Evolutionary conservation across 2,113 vertebrate genomes (phyloP).

Genomic region (Phalacrocorax aristotelis): DNA sequence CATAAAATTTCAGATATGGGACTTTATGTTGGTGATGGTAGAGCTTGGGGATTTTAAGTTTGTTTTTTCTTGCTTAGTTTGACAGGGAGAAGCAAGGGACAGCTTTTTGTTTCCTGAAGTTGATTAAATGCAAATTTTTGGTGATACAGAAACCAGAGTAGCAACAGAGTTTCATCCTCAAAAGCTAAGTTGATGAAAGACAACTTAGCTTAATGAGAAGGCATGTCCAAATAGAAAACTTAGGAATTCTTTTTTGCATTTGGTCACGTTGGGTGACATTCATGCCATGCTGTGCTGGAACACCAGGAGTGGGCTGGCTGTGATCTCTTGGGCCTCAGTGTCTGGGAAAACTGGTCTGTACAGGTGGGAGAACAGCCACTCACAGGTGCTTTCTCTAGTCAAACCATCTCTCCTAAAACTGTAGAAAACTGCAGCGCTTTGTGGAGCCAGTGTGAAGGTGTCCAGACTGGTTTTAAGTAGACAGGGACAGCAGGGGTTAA

Average conservation of each 20-base stretch:
- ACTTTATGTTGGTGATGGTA: background rate
- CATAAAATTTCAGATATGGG: background rate
- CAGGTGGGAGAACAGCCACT: background rate
- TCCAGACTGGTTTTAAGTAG: background rate
- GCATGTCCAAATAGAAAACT: background rate
- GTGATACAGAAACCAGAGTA: background rate
- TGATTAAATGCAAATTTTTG: background rate
- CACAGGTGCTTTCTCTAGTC: background rate
- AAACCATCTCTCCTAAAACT: background rate
- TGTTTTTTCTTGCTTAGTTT: background rate
- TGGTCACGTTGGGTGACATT: background rate
- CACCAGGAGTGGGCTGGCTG: rapidly evolving
- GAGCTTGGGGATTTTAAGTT: background rate
- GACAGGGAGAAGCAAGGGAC: background rate
- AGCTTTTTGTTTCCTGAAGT: background rate
- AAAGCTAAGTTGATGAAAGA: background rate
- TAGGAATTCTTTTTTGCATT: background rate
- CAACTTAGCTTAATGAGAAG: background rate
- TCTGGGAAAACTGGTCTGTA: background rate
- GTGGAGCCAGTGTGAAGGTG: background rate
- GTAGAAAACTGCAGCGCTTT: background rate
- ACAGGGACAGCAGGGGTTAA: background rate
- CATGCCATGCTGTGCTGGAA: rapidly evolving
- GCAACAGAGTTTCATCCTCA: background rate
- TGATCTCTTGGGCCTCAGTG: rapidly evolving